These are phyloP conservation scores for Rhizomys pruinosus DNA, from an alignment of 2,113 vertebrate species.

Conservation along the genomic window DNA sequence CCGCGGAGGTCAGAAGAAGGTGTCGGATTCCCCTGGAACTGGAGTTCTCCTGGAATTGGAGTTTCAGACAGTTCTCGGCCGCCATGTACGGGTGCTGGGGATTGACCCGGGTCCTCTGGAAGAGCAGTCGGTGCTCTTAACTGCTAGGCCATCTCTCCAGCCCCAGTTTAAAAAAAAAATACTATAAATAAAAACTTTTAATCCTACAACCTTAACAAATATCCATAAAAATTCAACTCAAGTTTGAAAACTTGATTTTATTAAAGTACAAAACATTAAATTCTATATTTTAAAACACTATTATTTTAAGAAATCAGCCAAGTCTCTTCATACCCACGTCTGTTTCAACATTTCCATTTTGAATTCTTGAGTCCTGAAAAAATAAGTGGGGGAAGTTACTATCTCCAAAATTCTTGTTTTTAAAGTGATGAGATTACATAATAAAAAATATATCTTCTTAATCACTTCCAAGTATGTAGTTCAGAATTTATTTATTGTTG, in stretches of 20 bases:
- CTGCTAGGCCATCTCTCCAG: too few species aligned
- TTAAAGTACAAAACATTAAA: constrained; percentile 67
- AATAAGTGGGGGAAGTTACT: constrained; percentile 42
- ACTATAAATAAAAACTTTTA: constrained; percentile 30
- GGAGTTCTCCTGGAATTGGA: too few species aligned
- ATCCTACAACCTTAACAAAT: constrained; percentile 43
- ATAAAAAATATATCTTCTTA: not conserved
- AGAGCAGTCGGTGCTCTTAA: too few species aligned
- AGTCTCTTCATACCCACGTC: constrained; percentile 49
- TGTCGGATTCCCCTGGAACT: too few species aligned
- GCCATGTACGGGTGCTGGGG: too few species aligned
- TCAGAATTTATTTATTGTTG: not conserved
- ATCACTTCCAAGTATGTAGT: not conserved
- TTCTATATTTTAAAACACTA: constrained; percentile 73
- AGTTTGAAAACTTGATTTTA: constrained; percentile 66
- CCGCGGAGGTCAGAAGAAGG: too few species aligned
- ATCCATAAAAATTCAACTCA: constrained; percentile 56
- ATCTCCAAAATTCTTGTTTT: not conserved
- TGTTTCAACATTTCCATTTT: constrained; percentile 46
- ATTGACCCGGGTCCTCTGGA: too few species aligned
- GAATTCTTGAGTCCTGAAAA: constrained; percentile 67
- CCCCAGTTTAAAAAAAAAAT: constrained; percentile 7
- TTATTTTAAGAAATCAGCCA: constrained; percentile 63
- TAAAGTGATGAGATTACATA: not conserved
- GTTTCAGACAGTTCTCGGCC: too few species aligned